Percentiles rank a stretch among this genome's conserved stretches.
phyloP scores from a whole-genome alignment of 2,888 invertebrate species.

The Aspidiotus rigidus region DNA sequence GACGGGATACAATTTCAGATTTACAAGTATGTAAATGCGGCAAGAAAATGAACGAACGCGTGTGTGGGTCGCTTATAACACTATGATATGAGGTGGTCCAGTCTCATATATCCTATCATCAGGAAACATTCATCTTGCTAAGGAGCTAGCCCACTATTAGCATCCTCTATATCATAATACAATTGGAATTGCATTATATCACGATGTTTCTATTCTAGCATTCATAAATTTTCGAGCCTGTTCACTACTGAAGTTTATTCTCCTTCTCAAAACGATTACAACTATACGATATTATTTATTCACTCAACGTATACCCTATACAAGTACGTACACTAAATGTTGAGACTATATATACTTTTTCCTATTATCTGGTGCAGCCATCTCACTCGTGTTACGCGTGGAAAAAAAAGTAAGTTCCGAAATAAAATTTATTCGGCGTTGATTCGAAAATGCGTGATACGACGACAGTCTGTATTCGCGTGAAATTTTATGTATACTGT shows the following conservation, averaged over 20 bases:
- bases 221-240: constrained; percentile 27
- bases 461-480: neutral
- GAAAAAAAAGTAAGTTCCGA: neutral
- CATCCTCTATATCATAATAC: constrained; percentile 33
- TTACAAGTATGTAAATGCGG: constrained; percentile 31
- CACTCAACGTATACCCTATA: neutral
- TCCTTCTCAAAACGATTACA: neutral
- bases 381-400: neutral
- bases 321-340: no score
- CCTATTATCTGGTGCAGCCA: neutral
- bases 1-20: constrained; percentile 30
- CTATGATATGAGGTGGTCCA: constrained; percentile 32
- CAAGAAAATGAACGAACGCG: constrained; percentile 27
- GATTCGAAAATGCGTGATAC: neutral
- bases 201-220: constrained; percentile 23
- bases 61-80: constrained; percentile 31
- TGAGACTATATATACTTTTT: no score
- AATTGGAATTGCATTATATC: constrained; percentile 32
- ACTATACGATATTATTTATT: neutral
- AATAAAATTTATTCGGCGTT: constrained; percentile 4
- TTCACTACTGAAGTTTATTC: neutral
- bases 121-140: constrained; percentile 32
- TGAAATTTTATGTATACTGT: no score
- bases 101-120: constrained; percentile 33
- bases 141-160: constrained; percentile 30